Evolutionary conservation across 2,113 vertebrate species (phyloP).

Genomic region (Anhinga rufa): DNA sequence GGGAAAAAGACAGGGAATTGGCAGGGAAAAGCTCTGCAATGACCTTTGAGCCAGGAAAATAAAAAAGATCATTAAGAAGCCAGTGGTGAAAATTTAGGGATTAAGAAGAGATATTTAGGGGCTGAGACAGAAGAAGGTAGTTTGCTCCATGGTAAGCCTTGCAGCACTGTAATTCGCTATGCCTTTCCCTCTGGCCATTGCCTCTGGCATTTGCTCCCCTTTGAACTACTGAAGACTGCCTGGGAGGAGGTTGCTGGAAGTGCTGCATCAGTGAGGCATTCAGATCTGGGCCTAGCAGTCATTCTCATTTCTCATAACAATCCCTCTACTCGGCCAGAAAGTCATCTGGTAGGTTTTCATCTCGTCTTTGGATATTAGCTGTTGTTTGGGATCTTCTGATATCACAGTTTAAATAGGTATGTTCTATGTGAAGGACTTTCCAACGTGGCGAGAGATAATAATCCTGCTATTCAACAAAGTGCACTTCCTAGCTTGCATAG

Average conservation of each 20-base stretch:
- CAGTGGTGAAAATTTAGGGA: background rate
- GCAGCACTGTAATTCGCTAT: background rate
- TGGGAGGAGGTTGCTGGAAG: background rate
- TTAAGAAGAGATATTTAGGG: background rate
- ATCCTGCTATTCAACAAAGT: background rate
- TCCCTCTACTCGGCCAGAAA: background rate
- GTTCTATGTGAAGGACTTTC: background rate
- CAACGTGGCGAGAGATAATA: background rate
- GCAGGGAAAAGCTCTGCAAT: background rate
- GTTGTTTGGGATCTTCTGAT: background rate
- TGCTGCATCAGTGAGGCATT: background rate
- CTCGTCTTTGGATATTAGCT: background rate
- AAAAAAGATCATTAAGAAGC: background rate
- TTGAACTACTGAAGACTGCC: background rate
- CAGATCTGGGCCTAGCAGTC: background rate
- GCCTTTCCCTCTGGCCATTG: background rate
- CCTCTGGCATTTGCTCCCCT: background rate
- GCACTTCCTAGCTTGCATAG: background rate
- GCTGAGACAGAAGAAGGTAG: background rate
- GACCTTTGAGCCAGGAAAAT: background rate
- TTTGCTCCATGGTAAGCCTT: background rate
- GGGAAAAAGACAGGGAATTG: background rate
- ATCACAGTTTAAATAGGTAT: background rate
- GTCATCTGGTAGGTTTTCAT: background rate
- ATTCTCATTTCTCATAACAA: background rate